These are phyloP conservation scores for Uropsilus gracilis DNA, from an alignment of 2,113 vertebrate species.

Conservation along the genomic window DNA sequence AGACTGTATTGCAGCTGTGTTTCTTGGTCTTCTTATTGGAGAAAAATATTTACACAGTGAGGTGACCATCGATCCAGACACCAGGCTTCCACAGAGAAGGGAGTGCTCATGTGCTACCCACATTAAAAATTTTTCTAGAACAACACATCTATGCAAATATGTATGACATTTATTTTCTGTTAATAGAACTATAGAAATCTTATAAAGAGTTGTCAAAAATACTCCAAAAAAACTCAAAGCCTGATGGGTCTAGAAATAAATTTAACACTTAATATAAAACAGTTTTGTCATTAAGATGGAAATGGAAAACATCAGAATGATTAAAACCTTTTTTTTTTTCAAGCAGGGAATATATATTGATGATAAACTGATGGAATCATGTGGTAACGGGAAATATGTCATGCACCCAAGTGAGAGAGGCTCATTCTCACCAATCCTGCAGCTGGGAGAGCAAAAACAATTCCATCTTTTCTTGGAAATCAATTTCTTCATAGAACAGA, in stretches of 20 bases:
- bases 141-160: neutral
- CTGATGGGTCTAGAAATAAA: neutral
- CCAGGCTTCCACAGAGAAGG: neutral
- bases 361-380: neutral
- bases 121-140: neutral
- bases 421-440: neutral
- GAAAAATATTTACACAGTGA: fast-evolving
- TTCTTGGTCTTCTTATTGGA: neutral
- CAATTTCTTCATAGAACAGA: neutral
- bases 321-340: neutral
- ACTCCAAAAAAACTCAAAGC: neutral
- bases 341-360: neutral
- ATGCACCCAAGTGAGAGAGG: fast-evolving
- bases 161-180: neutral
- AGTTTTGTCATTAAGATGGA: neutral
- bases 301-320: neutral
- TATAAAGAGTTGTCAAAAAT: neutral
- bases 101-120: fast-evolving
- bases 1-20: fast-evolving
- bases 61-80: fast-evolving
- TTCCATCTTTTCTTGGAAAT: neutral
- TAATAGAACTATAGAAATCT: neutral
- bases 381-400: neutral
- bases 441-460: neutral
- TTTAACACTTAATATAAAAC: neutral